Evolutionary conservation across 1,140 invertebrate genomes (phyloP).

Genomic region (Lepidostoma basale): DNA sequence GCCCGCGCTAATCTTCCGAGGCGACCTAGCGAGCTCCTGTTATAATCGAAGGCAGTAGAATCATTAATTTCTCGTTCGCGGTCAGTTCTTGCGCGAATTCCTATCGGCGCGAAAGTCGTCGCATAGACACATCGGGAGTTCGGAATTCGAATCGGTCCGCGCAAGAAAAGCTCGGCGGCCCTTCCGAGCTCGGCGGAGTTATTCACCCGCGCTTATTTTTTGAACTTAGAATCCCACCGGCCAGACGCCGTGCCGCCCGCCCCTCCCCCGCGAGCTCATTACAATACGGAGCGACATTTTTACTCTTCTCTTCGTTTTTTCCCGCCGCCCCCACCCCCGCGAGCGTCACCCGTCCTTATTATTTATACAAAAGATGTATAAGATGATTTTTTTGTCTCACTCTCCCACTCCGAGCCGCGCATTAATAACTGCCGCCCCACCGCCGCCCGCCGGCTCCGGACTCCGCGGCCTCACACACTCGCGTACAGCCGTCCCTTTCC

Average conservation of each 20-base stretch:
- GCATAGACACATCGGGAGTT: neutral
- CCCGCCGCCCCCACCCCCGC: slow-evolving; percentile 7
- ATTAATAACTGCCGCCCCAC: slow-evolving; percentile 42
- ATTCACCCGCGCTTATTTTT: slow-evolving; percentile 35
- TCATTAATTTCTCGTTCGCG: neutral
- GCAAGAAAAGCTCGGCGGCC: neutral
- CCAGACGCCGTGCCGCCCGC: slow-evolving; percentile 42
- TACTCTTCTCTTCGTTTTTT: slow-evolving; percentile 31
- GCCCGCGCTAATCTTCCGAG: no score
- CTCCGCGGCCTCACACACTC: slow-evolving; percentile 17
- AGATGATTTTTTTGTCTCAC: slow-evolving; percentile 48
- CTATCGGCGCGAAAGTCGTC: neutral
- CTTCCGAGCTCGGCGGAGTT: slow-evolving; percentile 10
- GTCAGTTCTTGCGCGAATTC: slow-evolving; percentile 2
- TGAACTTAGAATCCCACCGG: slow-evolving; percentile 29
- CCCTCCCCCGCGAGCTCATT: slow-evolving; percentile 30
- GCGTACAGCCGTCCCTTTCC: neutral
- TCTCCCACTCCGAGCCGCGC: slow-evolving; percentile 40
- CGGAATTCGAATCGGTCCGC: neutral
- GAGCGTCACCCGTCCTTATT: slow-evolving; percentile 36
- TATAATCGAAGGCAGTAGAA: no score
- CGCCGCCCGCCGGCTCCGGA: neutral
- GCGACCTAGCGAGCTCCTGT: no score
- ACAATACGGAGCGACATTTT: slow-evolving; percentile 45
- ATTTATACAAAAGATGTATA: slow-evolving; percentile 47